phyloP scores from a whole-genome alignment of 2,797 vertebrate species.

The Smutsia temminckii region DNA sequence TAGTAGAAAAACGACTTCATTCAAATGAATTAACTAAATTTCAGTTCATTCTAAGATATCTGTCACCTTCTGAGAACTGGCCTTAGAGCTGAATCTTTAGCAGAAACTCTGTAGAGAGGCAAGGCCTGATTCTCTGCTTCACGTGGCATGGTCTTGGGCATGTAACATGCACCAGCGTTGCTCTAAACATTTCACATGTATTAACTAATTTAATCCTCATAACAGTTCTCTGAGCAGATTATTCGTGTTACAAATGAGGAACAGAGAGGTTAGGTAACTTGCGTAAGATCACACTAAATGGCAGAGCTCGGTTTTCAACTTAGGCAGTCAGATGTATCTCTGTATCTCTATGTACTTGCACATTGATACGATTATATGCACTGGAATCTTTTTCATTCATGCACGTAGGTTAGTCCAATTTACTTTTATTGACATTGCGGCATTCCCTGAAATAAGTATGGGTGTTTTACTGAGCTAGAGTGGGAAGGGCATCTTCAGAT shows the following conservation, averaged over 20 bases:
- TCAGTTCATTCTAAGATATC: neutral
- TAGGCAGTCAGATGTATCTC: neutral
- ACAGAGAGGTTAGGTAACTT: neutral
- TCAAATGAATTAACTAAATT: neutral
- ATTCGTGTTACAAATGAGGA: neutral
- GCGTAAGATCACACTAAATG: neutral
- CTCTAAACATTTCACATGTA: neutral
- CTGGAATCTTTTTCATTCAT: neutral
- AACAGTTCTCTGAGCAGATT: neutral
- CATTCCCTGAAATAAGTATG: neutral
- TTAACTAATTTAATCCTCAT: neutral
- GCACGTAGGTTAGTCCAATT: neutral
- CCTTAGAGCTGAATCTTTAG: neutral
- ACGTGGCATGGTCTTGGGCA: neutral
- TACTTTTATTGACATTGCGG: neutral
- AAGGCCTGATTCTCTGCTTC: neutral
- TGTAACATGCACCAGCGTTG: neutral
- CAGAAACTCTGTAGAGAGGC: neutral
- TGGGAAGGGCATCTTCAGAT: neutral
- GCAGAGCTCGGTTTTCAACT: neutral
- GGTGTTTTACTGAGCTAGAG: neutral
- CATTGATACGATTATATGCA: neutral
- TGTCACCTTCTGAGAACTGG: neutral
- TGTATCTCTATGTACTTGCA: accelerated
- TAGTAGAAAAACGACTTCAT: neutral